These are phyloP conservation scores for Scaptomyza flava DNA, from an alignment of 2,888 invertebrate genomes.

Conservation along the genomic window DNA sequence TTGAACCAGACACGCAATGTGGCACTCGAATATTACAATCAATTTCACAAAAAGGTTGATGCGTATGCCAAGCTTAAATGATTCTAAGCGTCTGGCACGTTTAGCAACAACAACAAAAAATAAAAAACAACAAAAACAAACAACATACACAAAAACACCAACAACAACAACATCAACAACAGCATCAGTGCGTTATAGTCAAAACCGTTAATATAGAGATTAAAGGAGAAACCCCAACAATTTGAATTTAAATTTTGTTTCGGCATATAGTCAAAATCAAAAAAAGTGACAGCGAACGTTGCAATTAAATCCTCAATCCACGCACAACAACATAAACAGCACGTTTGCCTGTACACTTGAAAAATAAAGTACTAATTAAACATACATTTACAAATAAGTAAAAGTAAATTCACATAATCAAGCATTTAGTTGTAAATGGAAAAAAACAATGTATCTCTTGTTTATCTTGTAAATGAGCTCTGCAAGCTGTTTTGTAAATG, in stretches of 20 bases:
- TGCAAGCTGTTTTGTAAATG: constrained; percentile 35
- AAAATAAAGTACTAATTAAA: constrained; percentile 23
- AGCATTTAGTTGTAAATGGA: constrained; percentile 61
- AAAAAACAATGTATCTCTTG: constrained; percentile 10
- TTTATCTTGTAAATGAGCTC: constrained; percentile 54
- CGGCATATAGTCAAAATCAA: constrained; percentile 44
- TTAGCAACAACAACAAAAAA: constrained; percentile 29
- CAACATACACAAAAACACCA: constrained; percentile 22
- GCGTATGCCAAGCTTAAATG: constrained; percentile 89
- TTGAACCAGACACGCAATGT: constrained; percentile 89
- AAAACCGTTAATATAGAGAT: constrained; percentile 24
- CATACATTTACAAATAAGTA: constrained; percentile 58
- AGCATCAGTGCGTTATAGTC: constrained; percentile 58
- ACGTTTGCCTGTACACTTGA: constrained; percentile 43
- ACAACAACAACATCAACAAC: constrained; percentile 15
- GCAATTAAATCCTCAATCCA: background rate
- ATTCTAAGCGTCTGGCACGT: constrained; percentile 82
- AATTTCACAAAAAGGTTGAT: constrained; percentile 92
- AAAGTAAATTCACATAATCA: constrained; percentile 70
- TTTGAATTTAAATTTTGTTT: constrained; percentile 23
- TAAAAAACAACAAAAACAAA: constrained; percentile 6
- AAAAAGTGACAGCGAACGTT: constrained; percentile 24
- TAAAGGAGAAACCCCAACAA: constrained; percentile 20
- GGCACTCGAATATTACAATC: constrained; percentile 89
- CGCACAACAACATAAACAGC: constrained; percentile 3